Base-by-base conservation (phyloP, 2,888 invertebrate species). In the Caenorhabditis japonica region DNA sequence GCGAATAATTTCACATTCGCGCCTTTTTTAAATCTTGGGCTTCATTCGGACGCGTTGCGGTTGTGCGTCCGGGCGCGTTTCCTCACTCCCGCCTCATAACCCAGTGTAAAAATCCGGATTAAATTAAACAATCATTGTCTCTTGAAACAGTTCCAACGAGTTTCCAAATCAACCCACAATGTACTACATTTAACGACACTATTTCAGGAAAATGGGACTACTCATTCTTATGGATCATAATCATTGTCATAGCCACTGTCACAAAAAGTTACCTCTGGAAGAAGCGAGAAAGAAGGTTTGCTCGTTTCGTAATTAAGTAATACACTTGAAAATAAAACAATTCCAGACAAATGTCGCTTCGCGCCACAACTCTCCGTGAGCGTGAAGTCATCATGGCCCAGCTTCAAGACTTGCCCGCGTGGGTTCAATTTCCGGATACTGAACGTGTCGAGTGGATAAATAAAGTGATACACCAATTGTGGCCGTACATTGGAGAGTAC, bases 401-500 rank as follows among this genome's bases (percentile, higher is more conserved):
- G 53, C 60, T 83, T 23, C 79, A 84, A 60, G 87, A 88, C 47
- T 77, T 88, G 19, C 88, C 88, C n/a, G 84, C 85, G 12, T 88
- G 88, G 88, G 85, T 88, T 19, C 85, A 84, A 56, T 88, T 88
- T 70, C 88, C 88, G 5, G 88, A 88, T 66, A 85, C 86, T 4
- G 88, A 88, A 62, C 68, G 88, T 19, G 87, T 87, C 41, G 88
- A 88, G 77, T 88, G 88, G 88, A 71, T 88, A 34, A 88, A 88
- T 72, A 86, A 87, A 70, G 87, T 86, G n/a, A 80, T 87, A 4
- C 80, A 79, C 33, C 88, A 88, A 70, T 43, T 88, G 46, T 99
- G 97, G 97, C 97, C 97, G 3, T 94, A 94, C 88, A 94, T 97
- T 69, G 96, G 95, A 87, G 92, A 94, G 78, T 97, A 92, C 89